phyloP scores from a whole-genome alignment of 2,888 invertebrate species.

The Himalopsyche tibetana region DNA sequence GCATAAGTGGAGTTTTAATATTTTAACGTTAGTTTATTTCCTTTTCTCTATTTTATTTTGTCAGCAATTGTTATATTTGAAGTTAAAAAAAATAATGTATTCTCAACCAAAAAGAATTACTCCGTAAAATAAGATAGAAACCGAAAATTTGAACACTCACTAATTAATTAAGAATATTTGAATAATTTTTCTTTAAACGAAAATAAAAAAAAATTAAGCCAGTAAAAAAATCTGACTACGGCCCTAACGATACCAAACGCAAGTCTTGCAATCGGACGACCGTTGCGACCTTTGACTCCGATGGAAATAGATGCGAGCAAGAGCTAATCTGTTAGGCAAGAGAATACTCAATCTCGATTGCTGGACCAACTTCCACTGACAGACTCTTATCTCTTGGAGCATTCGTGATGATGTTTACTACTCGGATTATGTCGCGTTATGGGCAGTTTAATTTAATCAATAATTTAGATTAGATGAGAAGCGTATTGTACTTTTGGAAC shows the following conservation, averaged over 20 bases:
- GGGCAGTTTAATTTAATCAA: conserved; percentile 20
- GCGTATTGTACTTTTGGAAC: no score
- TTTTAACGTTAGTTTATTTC: no score
- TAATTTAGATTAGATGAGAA: not conserved
- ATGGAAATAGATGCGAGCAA: not conserved
- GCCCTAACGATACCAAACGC: not conserved
- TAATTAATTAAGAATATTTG: no score
- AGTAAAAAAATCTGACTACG: not conserved
- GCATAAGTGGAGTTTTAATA: no score
- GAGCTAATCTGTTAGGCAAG: conserved; percentile 58
- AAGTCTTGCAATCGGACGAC: conserved; percentile 24
- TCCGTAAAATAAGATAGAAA: no score
- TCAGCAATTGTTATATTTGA: no score
- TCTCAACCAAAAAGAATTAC: no score
- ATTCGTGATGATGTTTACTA: not conserved
- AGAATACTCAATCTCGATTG: conserved; percentile 60
- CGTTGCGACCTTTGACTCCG: conserved; percentile 1
- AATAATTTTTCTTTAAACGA: no score
- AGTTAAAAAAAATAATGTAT: no score
- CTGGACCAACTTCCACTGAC: conserved; percentile 46
- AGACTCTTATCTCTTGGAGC: conserved; percentile 48
- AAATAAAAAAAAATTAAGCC: no score
- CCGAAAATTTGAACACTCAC: no score
- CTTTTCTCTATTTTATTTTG: no score
- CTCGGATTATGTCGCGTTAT: not conserved